phyloP scores from a whole-genome alignment of 2,888 invertebrate species.

The Mythimna ferrago region DNA sequence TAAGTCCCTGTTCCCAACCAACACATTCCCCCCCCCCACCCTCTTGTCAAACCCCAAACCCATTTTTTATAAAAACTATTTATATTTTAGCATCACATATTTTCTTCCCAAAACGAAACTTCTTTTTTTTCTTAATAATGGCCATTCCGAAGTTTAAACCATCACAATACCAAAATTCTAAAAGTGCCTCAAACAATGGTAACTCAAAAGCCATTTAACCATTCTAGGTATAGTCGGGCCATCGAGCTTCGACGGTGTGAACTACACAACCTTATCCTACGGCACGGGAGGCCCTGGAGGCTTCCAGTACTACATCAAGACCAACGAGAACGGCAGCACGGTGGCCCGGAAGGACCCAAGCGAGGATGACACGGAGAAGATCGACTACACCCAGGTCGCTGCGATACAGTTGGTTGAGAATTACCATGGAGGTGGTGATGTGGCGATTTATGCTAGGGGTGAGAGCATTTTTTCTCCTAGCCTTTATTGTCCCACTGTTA shows the following conservation, averaged over 20 bases:
- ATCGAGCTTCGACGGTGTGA: slow-evolving; percentile 91
- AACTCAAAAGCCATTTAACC: not conserved
- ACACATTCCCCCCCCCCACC: too few relatives aligned
- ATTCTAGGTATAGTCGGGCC: slow-evolving; percentile 91
- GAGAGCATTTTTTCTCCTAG: slow-evolving; percentile 3
- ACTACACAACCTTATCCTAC: slow-evolving; percentile 95
- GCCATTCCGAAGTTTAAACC: too few relatives aligned
- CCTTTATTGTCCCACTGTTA: too few relatives aligned
- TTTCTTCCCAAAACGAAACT: not conserved
- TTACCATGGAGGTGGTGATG: slow-evolving; percentile 96
- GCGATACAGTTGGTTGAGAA: slow-evolving; percentile 93
- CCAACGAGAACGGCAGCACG: slow-evolving; percentile 69
- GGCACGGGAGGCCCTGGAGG: slow-evolving; percentile 94
- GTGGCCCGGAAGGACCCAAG: slow-evolving; percentile 92
- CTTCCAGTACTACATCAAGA: slow-evolving; percentile 87
- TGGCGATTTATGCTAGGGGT: slow-evolving; percentile 95
- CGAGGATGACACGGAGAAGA: slow-evolving; percentile 90
- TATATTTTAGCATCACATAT: not conserved
- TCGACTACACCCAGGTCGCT: slow-evolving; percentile 94
- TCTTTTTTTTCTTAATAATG: not conserved
- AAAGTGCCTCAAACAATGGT: too few relatives aligned
- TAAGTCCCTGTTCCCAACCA: too few relatives aligned
- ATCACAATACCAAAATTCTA: not conserved
- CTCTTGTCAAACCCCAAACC: not conserved
- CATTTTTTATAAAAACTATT: too few relatives aligned